Evolutionary conservation across 2,113 vertebrate genomes (phyloP), one percentile per base, ranked within the genome.

Genomic region (Callipepla californica): DNA sequence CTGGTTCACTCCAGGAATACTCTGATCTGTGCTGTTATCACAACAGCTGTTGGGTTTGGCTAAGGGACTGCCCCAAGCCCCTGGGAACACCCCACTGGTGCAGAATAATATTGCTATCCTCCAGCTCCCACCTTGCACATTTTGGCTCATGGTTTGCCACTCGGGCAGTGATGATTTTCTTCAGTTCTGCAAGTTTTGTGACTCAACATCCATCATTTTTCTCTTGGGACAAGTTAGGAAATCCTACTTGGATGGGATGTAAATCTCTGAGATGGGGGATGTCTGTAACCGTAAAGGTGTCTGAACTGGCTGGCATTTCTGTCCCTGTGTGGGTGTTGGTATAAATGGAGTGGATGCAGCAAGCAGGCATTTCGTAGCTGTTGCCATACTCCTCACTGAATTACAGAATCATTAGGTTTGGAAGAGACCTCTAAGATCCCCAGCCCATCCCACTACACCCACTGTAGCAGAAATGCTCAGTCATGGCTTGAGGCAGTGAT

Each of bases 11-110:
- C 3, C 2, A 83, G 63, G 48, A 83, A 4, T 36, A 42, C 4
- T 40, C 57, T 57, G 7, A 57, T 70, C 48, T 57, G 11, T 53
- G 51, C 48, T 63, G 72, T 42, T 48, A 36, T 48, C 30, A 21
- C 63, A 30, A 57, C 23, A 69, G 63, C 63, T 65, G 5, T 32
- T 30, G 57, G 34, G 40, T 57, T 76, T 4, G 4, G 13, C 40
- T 17, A 9, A 55, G 47, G 38, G 22, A 23, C 45, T 15, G 34
- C 40, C 14, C 45, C 45, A 30, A 28, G 26, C 6, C 48, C 42
- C 2, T 10, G 18, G 48, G 30, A 53, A 26, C 48, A 51, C 28
- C n/a, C 47, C 1, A 2, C 55, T 61, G 1, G 1, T 28, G 45
- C 9, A 8, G 62, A 69, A 40, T 16, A 40, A 25, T 3, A 26